Conservation (phyloP, 2,888 invertebrate species). For the Seira musarum region DNA sequence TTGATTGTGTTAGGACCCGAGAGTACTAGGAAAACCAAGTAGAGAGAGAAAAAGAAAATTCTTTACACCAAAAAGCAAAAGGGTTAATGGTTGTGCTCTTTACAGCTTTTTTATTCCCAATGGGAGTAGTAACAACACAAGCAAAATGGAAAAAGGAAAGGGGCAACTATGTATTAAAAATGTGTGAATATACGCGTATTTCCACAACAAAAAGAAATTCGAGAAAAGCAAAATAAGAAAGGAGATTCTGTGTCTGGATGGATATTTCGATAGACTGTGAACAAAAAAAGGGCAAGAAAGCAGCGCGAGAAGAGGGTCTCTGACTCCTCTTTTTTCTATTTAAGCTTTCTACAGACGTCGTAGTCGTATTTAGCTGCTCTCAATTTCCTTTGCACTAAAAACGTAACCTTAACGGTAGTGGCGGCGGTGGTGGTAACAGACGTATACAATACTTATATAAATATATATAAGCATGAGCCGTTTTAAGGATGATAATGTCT, state of each 20-base stretch:
- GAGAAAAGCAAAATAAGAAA: too few relatives aligned
- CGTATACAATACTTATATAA: conserved; percentile 20
- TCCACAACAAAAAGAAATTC: too few relatives aligned
- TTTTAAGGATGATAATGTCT: not conserved
- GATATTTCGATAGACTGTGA: too few relatives aligned
- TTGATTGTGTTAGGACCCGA: too few relatives aligned
- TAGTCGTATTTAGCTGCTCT: conserved; percentile 51
- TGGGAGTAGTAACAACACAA: conserved; percentile 36
- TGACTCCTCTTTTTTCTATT: conserved; percentile 27
- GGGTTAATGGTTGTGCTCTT: conserved; percentile 44
- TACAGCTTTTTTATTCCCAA: conserved; percentile 49
- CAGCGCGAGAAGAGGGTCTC: conserved; percentile 19
- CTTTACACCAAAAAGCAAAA: not conserved
- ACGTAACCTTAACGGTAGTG: conserved; percentile 52
- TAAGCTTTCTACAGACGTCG: conserved; percentile 46
- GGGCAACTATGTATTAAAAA: not conserved
- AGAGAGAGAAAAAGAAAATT: not conserved
- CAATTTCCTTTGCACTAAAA: conserved; percentile 53
- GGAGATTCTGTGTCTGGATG: too few relatives aligned
- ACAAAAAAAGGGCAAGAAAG: not conserved
- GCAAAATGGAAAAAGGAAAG: conserved; percentile 31
- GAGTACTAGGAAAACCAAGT: not conserved
- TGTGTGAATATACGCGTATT: not conserved
- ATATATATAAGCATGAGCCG: conserved; percentile 32
- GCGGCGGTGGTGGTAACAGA: conserved; percentile 23